Evolutionary conservation across 2,797 vertebrate genomes (phyloP).

Genomic region (Cichlasoma orientale): DNA sequence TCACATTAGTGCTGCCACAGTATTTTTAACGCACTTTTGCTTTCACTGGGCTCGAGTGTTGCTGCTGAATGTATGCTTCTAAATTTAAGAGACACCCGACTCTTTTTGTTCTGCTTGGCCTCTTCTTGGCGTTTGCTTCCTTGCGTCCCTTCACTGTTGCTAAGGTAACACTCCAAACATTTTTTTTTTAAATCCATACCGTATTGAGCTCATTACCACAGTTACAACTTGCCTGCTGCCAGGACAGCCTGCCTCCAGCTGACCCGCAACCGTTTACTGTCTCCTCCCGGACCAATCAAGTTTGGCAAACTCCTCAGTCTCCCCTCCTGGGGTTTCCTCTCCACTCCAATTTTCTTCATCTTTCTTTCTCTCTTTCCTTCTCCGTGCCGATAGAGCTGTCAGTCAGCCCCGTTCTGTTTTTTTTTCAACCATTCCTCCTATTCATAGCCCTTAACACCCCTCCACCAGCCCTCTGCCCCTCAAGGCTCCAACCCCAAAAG

Average conservation of each 20-base stretch:
- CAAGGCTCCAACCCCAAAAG: slow-evolving; percentile 31
- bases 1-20: neutral
- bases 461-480: slow-evolving; percentile 12
- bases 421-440: slow-evolving; percentile 32
- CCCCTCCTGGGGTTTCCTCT: slow-evolving; percentile 5
- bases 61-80: slow-evolving; percentile 43
- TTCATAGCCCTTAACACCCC: slow-evolving; percentile 40
- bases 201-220: slow-evolving; percentile 71
- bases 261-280: slow-evolving; percentile 69
- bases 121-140: slow-evolving; percentile 46
- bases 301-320: slow-evolving; percentile 42
- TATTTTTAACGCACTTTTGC: slow-evolving; percentile 15
- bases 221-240: slow-evolving; percentile 59
- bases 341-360: slow-evolving; percentile 45
- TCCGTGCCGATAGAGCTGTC: slow-evolving; percentile 59
- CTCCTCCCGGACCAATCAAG: slow-evolving; percentile 65
- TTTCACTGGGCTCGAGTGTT: slow-evolving; percentile 13
- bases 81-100: slow-evolving; percentile 63
- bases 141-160: slow-evolving; percentile 43
- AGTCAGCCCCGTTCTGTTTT: slow-evolving; percentile 33
- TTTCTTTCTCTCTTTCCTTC: slow-evolving; percentile 24
- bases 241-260: slow-evolving; percentile 55
- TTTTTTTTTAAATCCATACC: slow-evolving; percentile 34
- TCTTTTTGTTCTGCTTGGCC: slow-evolving; percentile 58
- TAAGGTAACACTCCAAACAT: slow-evolving; percentile 58